phyloP scores from a whole-genome alignment of 2,797 vertebrate species.

The Knipowitschia caucasica region DNA sequence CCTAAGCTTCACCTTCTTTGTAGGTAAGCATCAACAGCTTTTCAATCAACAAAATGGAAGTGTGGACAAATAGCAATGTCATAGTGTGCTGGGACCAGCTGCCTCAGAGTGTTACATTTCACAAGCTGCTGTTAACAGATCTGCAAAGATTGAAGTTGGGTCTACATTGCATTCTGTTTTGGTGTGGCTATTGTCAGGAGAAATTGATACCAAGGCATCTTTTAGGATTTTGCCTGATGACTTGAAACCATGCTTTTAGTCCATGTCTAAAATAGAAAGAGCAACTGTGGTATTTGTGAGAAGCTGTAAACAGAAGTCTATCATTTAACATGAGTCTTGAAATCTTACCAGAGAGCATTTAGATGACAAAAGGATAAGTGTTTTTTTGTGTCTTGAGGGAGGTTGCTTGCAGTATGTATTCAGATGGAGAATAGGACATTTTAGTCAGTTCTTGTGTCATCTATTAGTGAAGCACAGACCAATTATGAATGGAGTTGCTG shows the following conservation, averaged over 20 bases:
- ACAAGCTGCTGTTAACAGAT: conserved; percentile 42
- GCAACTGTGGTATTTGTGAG: neutral
- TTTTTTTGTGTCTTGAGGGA: conserved; percentile 6
- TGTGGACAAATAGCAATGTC: conserved; percentile 32
- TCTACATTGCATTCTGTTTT: conserved; percentile 30
- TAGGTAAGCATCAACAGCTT: conserved; percentile 26
- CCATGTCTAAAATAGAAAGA: conserved; percentile 18
- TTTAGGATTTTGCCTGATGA: conserved; percentile 13
- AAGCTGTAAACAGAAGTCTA: conserved; percentile 7
- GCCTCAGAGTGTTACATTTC: conserved; percentile 62
- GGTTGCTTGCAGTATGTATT: neutral
- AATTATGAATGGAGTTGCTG: no score
- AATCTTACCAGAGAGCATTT: conserved; percentile 9
- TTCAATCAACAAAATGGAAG: conserved; percentile 30
- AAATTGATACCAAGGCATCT: conserved; percentile 19
- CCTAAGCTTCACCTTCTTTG: conserved; percentile 21
- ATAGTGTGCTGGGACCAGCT: conserved; percentile 46
- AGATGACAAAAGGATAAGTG: neutral
- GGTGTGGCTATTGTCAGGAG: conserved; percentile 19
- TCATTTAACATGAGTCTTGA: conserved; percentile 10
- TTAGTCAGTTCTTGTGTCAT: neutral
- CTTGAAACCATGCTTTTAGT: conserved; percentile 8
- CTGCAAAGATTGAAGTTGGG: conserved; percentile 45
- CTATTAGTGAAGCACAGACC: neutral
- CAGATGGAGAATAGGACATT: neutral